Percentiles rank a stretch among this genome's conserved stretches.
These are phyloP conservation scores for Adelosebastes latens DNA, from an alignment of 2,797 vertebrate species.

Conservation along the genomic window DNA sequence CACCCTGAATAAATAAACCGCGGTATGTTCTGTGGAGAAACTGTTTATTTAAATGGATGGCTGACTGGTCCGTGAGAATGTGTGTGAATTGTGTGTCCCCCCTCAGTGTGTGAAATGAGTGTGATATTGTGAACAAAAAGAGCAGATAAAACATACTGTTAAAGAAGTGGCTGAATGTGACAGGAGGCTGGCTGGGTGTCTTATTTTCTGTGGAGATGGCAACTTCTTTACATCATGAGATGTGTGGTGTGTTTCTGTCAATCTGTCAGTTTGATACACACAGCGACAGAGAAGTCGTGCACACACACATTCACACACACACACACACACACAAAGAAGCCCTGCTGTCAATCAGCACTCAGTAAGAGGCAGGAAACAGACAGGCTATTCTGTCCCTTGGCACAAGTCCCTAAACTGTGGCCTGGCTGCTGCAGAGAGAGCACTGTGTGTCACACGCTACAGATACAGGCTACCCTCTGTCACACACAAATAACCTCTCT, in stretches of 20 bases:
- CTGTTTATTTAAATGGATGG: conserved; percentile 59
- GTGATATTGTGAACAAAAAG: conserved; percentile 10
- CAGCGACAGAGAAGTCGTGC: conserved; percentile 6
- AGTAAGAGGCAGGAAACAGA: conserved; percentile 68
- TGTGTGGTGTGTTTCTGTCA: conserved; percentile 41
- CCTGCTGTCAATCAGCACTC: conserved; percentile 68
- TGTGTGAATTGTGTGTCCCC: background rate
- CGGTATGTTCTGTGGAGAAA: conserved; percentile 32
- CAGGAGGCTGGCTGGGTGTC: conserved; percentile 8
- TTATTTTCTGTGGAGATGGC: conserved; percentile 20
- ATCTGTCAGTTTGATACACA: conserved; percentile 43
- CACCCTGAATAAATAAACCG: conserved; percentile 57
- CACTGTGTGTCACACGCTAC: conserved; percentile 77
- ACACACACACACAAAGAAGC: conserved; percentile 52
- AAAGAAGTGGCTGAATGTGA: conserved; percentile 40
- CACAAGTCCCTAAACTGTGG: conserved; percentile 56
- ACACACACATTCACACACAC: background rate
- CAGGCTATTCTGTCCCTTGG: conserved; percentile 70
- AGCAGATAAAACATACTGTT: conserved; percentile 14
- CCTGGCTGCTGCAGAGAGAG: conserved; percentile 69
- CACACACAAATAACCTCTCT: conserved; percentile 62
- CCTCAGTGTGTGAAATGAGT: background rate
- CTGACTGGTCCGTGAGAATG: conserved; percentile 7
- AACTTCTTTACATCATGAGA: conserved; percentile 20
- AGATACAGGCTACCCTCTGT: conserved; percentile 73